Base-by-base conservation (phyloP, 2,113 vertebrate species). In the Cyprinus carpio region DNA sequence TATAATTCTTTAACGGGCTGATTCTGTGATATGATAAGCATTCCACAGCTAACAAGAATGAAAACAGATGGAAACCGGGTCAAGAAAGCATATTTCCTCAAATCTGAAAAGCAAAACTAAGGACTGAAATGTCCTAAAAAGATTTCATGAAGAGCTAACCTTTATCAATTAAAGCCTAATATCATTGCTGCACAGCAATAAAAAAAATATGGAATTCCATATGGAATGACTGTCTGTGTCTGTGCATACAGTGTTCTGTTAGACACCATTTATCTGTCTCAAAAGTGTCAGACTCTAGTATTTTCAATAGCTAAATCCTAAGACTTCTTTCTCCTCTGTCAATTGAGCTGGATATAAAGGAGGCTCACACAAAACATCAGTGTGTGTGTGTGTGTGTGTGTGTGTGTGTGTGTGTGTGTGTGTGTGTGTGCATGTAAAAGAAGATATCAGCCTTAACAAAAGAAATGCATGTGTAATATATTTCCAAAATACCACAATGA, bases 21-120 rank as follows among this genome's bases (percentile, higher is more conserved):
- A 43, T 80, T 75, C 25, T 6, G 29, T 75, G 56, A 84, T 75
- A 62, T 58, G 82, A 83, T 37, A 43, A 46, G 3, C 23, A 58
- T 58, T 78, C 20, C 9, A 62, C 23, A 64, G 79, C 60, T n/a
- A 76, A 54, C 79, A 67, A 67, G 25, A 81, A 81, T 67, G 16
- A 81, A 81, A 67, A 62, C 40, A 49, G 25, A 65, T 81, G 37
- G n/a, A 58, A 65, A 29, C 9, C 18, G 31, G 16, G 78, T 27
- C 37, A 65, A 43, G 12, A 51, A 67, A 67, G 40, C 4, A 37
- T 23, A 37, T 71, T 71, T 71, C 23, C 31, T 37, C 34, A 71
- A 69, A 20, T 10, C 1, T 20, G 16, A 69, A 69, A 34, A 69
- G 65, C 18, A 20, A 23, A 71, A 40, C 67, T 71, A 37, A 71